phyloP scores from a whole-genome alignment of 1,140 invertebrate species.

The Cotesia chilonis region DNA sequence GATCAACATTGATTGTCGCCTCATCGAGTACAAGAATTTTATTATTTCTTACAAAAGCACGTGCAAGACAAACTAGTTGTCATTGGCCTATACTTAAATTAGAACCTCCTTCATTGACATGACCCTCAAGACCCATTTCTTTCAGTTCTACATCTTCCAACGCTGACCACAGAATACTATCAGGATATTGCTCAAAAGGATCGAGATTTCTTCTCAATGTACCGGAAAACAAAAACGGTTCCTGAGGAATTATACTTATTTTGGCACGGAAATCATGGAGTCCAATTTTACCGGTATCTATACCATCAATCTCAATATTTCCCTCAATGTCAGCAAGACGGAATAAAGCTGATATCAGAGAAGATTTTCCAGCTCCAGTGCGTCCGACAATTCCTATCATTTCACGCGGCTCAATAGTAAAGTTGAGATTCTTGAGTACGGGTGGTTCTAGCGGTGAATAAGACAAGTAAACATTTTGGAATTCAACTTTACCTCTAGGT shows the following conservation, averaged over 20 bases:
- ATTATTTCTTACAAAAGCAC: slow-evolving; percentile 80
- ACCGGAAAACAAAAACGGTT: slow-evolving; percentile 87
- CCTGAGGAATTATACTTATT: slow-evolving; percentile 87
- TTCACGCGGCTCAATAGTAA: slow-evolving; percentile 74
- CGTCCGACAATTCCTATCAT: slow-evolving; percentile 85
- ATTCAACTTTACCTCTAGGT: slow-evolving; percentile 72
- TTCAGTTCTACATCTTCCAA: slow-evolving; percentile 83
- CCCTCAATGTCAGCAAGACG: slow-evolving; percentile 68
- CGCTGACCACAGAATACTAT: slow-evolving; percentile 82
- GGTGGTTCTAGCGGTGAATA: slow-evolving; percentile 72
- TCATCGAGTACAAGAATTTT: slow-evolving; percentile 86
- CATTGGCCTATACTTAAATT: slow-evolving; percentile 84
- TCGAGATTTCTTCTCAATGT: slow-evolving; percentile 86
- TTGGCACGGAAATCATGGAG: slow-evolving; percentile 76
- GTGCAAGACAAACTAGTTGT: slow-evolving; percentile 81
- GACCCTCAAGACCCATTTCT: slow-evolving; percentile 65
- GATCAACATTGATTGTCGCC: slow-evolving; percentile 88
- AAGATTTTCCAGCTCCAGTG: slow-evolving; percentile 88
- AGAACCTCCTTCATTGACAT: slow-evolving; percentile 75
- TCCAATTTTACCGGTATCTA: slow-evolving; percentile 71
- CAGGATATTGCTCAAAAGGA: slow-evolving; percentile 79
- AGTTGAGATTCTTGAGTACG: slow-evolving; percentile 79
- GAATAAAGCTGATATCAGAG: slow-evolving; percentile 78
- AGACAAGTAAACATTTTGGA: slow-evolving; percentile 72
- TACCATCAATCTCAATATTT: slow-evolving; percentile 69